These are phyloP conservation scores for Pseudococcus viburni DNA, from an alignment of 2,888 invertebrate genomes.

Conservation along the genomic window DNA sequence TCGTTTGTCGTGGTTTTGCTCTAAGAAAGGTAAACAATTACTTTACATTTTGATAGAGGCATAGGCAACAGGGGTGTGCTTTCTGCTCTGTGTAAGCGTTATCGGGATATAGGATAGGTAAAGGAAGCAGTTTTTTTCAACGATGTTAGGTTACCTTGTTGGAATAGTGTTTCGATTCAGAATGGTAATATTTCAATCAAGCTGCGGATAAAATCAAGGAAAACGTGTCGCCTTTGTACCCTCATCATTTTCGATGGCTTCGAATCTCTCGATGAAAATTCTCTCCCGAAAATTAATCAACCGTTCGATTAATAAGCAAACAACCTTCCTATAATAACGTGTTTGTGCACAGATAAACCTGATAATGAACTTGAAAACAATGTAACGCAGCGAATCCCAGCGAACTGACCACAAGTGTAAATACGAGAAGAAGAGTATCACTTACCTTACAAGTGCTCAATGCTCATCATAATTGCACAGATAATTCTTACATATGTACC, in stretches of 20 bases:
- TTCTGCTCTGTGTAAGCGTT: background rate
- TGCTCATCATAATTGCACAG: too few relatives aligned
- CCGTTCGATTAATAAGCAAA: slow-evolving; percentile 7
- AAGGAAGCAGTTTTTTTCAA: background rate
- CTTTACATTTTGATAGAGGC: background rate
- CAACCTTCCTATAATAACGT: background rate
- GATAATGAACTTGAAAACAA: slow-evolving; percentile 1
- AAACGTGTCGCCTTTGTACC: background rate
- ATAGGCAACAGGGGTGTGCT: background rate
- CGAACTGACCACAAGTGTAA: background rate
- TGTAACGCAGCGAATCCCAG: background rate
- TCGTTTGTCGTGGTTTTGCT: background rate
- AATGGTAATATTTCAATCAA: too few relatives aligned
- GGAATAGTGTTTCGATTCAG: background rate
- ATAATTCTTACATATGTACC: background rate
- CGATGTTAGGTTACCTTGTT: background rate
- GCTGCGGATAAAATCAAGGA: background rate
- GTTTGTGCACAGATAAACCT: too few relatives aligned
- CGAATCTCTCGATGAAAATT: background rate
- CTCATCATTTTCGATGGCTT: background rate
- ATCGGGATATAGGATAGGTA: background rate
- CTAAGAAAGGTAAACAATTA: background rate
- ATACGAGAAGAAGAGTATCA: too few relatives aligned
- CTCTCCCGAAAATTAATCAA: background rate
- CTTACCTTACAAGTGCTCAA: too few relatives aligned